phyloP scores from a whole-genome alignment of 2,797 vertebrate genomes.

The Heteromormyrus szaboi region DNA sequence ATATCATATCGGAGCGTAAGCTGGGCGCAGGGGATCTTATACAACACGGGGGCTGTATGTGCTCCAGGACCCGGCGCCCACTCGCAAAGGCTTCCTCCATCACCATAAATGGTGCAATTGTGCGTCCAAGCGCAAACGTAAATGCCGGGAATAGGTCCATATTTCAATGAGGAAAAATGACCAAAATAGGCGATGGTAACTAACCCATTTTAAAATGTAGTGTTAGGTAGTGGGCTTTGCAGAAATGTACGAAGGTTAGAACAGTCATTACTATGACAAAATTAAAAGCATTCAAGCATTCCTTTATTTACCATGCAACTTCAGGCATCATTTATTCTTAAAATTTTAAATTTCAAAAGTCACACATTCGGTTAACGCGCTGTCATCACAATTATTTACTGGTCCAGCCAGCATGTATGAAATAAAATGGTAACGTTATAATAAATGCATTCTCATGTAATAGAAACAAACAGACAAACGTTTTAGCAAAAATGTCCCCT shows the following conservation, averaged over 20 bases:
- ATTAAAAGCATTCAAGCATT: not conserved
- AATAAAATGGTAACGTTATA: conserved; percentile 49
- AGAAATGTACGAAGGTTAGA: not conserved
- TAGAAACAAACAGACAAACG: conserved; percentile 23
- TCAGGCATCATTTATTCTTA: not conserved
- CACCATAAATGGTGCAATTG: conserved; percentile 25
- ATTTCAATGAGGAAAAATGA: not conserved
- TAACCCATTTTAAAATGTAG: not conserved
- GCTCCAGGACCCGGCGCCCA: not conserved
- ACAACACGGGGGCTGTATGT: conserved; percentile 2
- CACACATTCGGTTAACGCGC: not conserved
- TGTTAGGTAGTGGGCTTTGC: not conserved
- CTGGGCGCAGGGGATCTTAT: not conserved
- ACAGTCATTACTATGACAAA: not conserved
- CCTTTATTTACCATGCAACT: conserved; percentile 6
- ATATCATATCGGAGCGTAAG: conserved; percentile 1
- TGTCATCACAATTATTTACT: conserved; percentile 32
- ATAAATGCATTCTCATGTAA: conserved; percentile 54
- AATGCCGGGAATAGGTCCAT: not conserved
- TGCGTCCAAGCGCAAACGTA: conserved; percentile 2
- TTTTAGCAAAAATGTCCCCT: conserved; percentile 22
- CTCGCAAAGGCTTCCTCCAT: conserved; percentile 30
- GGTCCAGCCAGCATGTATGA: conserved; percentile 61
- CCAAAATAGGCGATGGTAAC: not conserved
- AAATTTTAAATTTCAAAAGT: not conserved